Evolutionary conservation across 2,113 vertebrate species (phyloP).

Genomic region (Pseudolaguvia tuberculata): DNA sequence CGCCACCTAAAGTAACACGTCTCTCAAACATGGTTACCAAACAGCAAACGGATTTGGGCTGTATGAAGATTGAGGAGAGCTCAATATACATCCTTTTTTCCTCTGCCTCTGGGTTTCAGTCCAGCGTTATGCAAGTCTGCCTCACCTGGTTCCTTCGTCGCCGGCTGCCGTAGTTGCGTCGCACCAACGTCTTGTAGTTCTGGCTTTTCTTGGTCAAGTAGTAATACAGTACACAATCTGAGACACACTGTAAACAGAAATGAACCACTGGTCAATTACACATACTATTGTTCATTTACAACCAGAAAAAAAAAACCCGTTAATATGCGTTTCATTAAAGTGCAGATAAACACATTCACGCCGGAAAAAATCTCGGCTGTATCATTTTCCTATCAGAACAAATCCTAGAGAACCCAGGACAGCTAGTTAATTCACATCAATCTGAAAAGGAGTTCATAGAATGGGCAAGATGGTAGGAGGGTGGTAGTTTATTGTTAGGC

Average conservation of each 20-base stretch:
- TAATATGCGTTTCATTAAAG: too few species aligned
- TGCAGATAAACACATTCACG: too few species aligned
- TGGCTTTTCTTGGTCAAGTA: constrained; percentile 99
- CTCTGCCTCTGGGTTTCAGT: neutral
- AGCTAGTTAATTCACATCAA: too few species aligned
- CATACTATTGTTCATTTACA: too few species aligned
- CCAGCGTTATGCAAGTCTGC: neutral
- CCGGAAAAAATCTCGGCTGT: too few species aligned
- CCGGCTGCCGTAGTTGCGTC: constrained; percentile 90
- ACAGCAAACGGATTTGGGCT: neutral
- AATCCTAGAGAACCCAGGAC: too few species aligned
- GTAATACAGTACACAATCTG: constrained; percentile 96
- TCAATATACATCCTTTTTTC: constrained; percentile 3
- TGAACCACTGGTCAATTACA: neutral
- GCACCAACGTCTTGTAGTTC: constrained; percentile 93
- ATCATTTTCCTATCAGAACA: too few species aligned
- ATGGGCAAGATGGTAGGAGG: neutral
- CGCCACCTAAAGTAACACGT: constrained; percentile 14
- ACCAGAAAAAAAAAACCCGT: too few species aligned
- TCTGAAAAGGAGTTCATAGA: too few species aligned
- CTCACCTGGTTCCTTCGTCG: constrained; percentile 91
- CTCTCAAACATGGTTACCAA: constrained; percentile 5
- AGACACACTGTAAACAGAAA: constrained; percentile 77
- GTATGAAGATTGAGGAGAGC: neutral
- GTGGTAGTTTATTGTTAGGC: neutral